Evolutionary conservation across 2,888 invertebrate genomes (phyloP), one percentile per base, ranked within the genome.

Genomic region (Gandaritis pyraliata): DNA sequence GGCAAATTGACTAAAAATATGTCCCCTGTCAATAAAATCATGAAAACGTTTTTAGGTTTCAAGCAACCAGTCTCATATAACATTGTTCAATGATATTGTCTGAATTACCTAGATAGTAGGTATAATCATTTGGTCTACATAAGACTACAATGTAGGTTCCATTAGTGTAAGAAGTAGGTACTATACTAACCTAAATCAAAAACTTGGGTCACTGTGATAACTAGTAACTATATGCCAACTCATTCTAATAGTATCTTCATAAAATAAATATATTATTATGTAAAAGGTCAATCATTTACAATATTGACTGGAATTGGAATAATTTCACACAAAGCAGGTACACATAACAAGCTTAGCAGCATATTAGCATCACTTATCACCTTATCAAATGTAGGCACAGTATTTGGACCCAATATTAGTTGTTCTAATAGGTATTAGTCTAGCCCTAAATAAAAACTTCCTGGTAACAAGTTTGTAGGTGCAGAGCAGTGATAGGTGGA

Each of bases 311-410:
- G 38, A 38, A 38, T 0, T 38, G n/a, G n/a, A n/a, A n/a, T n/a
- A n/a, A 38, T 12, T n/a, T 5, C 23, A 23, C 3, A 23, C 23
- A 23, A 23, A 23, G 23, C 4, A 23, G 1, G 23, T 23, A 23
- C 23, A 23, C 23, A 23, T 16, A 43, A 5, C 5, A 1, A 33
- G 33, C 11, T n/a, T n/a, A n/a, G n/a, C n/a, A n/a, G n/a, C 2
- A 16, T 2, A 16, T 16, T 16, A 43, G 43, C 16, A 43, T 16
- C 43, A 43, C 16, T 43, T 43, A 16, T 43, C 43, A 43, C 16
- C 43, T 43, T 43, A 43, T 43, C 43, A 43, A 43, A 43, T 43
- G 16, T n/a, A 43, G 10, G 41, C 41, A 43, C 43, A 43, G 15
- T 1, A 10, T 43, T 43, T 43, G 16, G 10, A 16, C 10, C 43